phyloP scores from a whole-genome alignment of 1,140 invertebrate genomes.

The Drosophila arawakana region DNA sequence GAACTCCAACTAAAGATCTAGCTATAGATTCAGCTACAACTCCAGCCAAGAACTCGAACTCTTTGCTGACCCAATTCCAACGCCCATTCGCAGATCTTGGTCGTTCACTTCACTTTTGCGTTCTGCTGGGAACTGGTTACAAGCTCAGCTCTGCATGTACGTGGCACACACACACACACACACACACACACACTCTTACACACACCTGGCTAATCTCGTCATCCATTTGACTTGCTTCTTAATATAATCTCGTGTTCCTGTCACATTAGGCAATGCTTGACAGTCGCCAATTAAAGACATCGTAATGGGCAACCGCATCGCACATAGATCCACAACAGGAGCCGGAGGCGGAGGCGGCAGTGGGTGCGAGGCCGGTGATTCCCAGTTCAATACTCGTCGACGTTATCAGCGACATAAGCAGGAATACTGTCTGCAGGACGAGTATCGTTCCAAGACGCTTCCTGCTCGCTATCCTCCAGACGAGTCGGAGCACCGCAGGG shows the following conservation, averaged over 20 bases:
- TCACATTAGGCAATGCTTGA: slow-evolving; percentile 74
- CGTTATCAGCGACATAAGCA: slow-evolving; percentile 73
- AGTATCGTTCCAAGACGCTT: slow-evolving; percentile 70
- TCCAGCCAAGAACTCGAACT: slow-evolving; percentile 33
- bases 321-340: slow-evolving; percentile 27
- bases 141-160: slow-evolving; percentile 45
- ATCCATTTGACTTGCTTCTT: slow-evolving; percentile 35
- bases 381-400: slow-evolving; percentile 61
- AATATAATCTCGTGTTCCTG: slow-evolving; percentile 51
- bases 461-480: slow-evolving; percentile 56
- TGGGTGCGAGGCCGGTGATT: slow-evolving; percentile 18
- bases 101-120: slow-evolving; percentile 72
- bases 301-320: slow-evolving; percentile 71
- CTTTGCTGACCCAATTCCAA: slow-evolving; percentile 69
- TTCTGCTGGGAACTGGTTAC: slow-evolving; percentile 61
- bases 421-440: slow-evolving; percentile 63
- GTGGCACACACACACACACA: slow-evolving; percentile 31
- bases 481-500: background rate
- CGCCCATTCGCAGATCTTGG: slow-evolving; percentile 47
- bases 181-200: background rate
- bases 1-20: background rate
- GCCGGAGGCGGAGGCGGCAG: slow-evolving; percentile 17
- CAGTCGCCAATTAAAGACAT: slow-evolving; percentile 44
- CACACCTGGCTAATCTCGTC: slow-evolving; percentile 7
- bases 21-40: too few relatives aligned